A percentile compares a stretch with the other conserved stretches of the same genome.
Evolutionary conservation across 2,113 vertebrate genomes (phyloP).

Genomic region (Sinocyclocheilus anshuiensis): DNA sequence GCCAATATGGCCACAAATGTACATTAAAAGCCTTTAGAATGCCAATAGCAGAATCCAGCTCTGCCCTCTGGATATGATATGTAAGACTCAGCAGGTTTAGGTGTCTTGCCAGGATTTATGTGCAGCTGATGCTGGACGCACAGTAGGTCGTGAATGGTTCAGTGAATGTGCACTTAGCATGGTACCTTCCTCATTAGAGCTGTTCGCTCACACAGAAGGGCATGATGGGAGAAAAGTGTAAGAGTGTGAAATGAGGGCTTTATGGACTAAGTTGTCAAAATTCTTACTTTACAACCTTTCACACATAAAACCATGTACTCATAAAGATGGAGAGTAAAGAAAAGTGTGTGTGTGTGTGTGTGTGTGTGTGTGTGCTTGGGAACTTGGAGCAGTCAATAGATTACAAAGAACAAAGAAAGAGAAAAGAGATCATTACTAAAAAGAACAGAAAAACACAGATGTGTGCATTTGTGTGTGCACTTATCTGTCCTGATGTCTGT

Average conservation of each 20-base stretch:
- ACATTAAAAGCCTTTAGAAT: not conserved
- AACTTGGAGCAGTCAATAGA: not conserved
- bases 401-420: not conserved
- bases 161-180: slow-evolving; percentile 24
- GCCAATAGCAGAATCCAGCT: not conserved
- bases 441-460: not conserved
- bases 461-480: not conserved
- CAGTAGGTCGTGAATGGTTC: slow-evolving; percentile 1
- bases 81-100: not conserved
- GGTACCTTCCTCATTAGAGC: slow-evolving; percentile 2
- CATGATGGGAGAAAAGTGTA: not conserved
- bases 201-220: not conserved
- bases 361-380: not conserved
- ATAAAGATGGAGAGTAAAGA: not conserved
- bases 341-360: not conserved
- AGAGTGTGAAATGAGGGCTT: not conserved
- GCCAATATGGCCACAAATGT: not conserved
- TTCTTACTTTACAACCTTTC: slow-evolving; percentile 20
- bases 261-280: not conserved
- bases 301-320: not conserved
- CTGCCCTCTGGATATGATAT: not conserved
- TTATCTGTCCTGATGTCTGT: not conserved
- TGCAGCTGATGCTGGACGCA: slow-evolving; percentile 7
- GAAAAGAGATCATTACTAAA: not conserved
- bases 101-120: slow-evolving; percentile 8